Base-by-base conservation (phyloP, 2,888 invertebrate genomes). In the Tenthredo livida region DNA sequence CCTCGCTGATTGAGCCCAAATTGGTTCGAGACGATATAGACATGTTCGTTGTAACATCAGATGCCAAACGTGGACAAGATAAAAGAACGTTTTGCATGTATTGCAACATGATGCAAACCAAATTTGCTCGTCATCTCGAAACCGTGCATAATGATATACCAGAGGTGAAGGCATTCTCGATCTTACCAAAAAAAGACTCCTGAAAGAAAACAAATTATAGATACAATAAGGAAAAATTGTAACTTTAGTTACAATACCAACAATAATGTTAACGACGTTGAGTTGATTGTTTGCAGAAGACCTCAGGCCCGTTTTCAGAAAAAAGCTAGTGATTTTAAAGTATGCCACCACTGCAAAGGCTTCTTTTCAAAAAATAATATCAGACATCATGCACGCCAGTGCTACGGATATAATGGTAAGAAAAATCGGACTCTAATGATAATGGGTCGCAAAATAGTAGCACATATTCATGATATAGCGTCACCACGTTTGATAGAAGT, bases 331-430 rank as follows among this genome's bases (percentile, higher is more conserved):
- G 85, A 87, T 65, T 87, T 83, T 75, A 47, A 83, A 15, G 84
- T 86, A 9, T 87, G 86, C 37, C 84, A 85, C 0, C 82, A 86
- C 10, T 87, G 86, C 67, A 84, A 82, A 54, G 87, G 86, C 5
- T 83, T 84, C 7, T 85, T 84, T 50, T 43, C 87, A 12, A 75
- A 73, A 54, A 72, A 72, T 5, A 73, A 84, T 1, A 86, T 87
- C 25, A 83, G 86, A 6, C 86, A 87, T 75, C 85, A 86, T 33
- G 78, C 73, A 29, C 7, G 33, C 1, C 61, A 43, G 25, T 85
- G 86, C 43, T 40, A 29, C 6, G 75, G 43, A 75, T 43, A 25
- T 47, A 9, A 43, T 15, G 75, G 75, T 1, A 7, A 47, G 6
- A 75, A 43, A 15, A 70, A 7, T 37, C 29, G 70, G 2, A 70